phyloP scores from a whole-genome alignment of 2,888 invertebrate species.

The Epiperipatus broadwayi region DNA sequence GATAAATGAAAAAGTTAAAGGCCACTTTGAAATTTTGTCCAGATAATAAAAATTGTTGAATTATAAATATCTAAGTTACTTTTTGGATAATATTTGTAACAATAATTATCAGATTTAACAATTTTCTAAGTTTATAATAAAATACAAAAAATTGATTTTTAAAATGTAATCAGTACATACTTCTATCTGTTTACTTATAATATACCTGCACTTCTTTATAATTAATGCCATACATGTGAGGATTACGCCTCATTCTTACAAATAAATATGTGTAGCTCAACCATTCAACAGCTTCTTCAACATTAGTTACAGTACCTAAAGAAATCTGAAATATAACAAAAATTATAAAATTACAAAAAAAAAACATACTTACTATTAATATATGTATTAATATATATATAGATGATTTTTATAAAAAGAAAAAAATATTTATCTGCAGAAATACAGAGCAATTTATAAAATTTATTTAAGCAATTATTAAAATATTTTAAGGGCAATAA shows the following conservation, averaged over 20 bases:
- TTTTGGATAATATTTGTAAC: too few species aligned
- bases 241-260: slow-evolving; percentile 81
- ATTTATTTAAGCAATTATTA: slow-evolving; percentile 7
- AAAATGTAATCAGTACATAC: too few species aligned
- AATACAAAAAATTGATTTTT: too few species aligned
- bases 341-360: too few species aligned
- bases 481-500: slow-evolving; percentile 9
- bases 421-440: slow-evolving; percentile 6
- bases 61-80: not conserved
- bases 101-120: not conserved
- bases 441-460: not conserved
- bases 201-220: slow-evolving; percentile 34
- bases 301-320: slow-evolving; percentile 83
- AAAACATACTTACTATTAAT: slow-evolving; percentile 5
- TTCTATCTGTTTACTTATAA: too few species aligned
- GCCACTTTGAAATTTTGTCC: too few species aligned
- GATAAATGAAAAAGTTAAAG: too few species aligned
- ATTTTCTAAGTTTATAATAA: too few species aligned
- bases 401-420: not conserved
- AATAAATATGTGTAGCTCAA: slow-evolving; percentile 88
- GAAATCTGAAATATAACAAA: slow-evolving; percentile 45
- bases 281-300: slow-evolving; percentile 94
- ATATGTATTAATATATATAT: slow-evolving; percentile 10
- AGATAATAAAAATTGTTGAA: too few species aligned
- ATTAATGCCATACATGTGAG: slow-evolving; percentile 49